Percentiles rank a stretch among this genome's conserved stretches.
These are phyloP conservation scores for Sinocyclocheilus anophthalmus DNA, from an alignment of 2,113 vertebrate species.

Conservation along the genomic window DNA sequence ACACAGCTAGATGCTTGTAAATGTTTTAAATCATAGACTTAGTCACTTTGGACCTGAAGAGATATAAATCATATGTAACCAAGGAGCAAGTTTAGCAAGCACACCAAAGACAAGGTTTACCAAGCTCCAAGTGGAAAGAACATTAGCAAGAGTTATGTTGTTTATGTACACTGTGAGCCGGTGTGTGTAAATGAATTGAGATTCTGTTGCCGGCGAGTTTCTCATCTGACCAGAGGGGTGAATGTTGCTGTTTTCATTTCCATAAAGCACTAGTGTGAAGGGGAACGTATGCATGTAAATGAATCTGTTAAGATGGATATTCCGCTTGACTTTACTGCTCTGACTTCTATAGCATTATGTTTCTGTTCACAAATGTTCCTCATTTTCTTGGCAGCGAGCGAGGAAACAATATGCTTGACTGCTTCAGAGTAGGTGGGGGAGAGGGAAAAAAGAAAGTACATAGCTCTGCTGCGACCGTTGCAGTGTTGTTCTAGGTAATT, in stretches of 20 bases:
- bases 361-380: conserved; percentile 59
- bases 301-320: conserved; percentile 57
- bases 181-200: conserved; percentile 52
- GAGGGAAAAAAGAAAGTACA: conserved; percentile 37
- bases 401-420: conserved; percentile 59
- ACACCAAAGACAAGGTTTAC: conserved; percentile 39
- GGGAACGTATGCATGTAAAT: conserved; percentile 53
- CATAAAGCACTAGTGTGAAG: conserved; percentile 55
- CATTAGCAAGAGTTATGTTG: conserved; percentile 50
- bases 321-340: conserved; percentile 42
- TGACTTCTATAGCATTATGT: conserved; percentile 51
- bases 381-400: conserved; percentile 59
- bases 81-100: conserved; percentile 16
- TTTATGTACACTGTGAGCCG: conserved; percentile 45
- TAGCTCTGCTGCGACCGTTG: conserved; percentile 28
- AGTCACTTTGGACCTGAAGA: conserved; percentile 19
- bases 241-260: conserved; percentile 61
- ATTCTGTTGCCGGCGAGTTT: conserved; percentile 30
- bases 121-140: conserved; percentile 46
- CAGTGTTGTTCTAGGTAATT: conserved; percentile 61
- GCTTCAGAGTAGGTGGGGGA: conserved; percentile 20
- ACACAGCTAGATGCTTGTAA: conserved; percentile 27
- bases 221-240: conserved; percentile 33
- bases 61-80: conserved; percentile 39
- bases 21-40: conserved; percentile 39